phyloP scores from a whole-genome alignment of 2,797 vertebrate species.

The Macropus fuliginosus region DNA sequence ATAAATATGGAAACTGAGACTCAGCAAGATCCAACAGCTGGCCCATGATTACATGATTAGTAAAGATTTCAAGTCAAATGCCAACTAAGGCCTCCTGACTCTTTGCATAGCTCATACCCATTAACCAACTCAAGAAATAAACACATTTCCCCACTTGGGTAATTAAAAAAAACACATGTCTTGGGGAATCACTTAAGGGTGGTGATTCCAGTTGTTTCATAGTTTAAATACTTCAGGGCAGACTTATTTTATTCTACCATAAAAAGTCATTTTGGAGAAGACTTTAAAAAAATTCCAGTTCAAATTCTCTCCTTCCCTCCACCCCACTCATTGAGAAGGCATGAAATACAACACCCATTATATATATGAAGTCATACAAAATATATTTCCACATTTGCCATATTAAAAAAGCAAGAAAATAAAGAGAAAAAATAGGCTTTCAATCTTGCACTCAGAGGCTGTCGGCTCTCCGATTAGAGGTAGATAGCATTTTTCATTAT shows the following conservation, averaged over 20 bases:
- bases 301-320: not conserved
- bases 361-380: not conserved
- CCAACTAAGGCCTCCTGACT: not conserved
- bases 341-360: not conserved
- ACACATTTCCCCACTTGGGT: not conserved
- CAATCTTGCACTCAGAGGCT: not conserved
- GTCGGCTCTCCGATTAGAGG: not conserved
- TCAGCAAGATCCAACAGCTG: not conserved
- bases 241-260: not conserved
- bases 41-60: not conserved
- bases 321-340: not conserved
- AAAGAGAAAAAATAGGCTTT: not conserved
- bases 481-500: not conserved
- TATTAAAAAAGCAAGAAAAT: not conserved
- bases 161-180: not conserved
- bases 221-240: not conserved
- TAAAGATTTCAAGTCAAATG: not conserved
- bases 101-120: not conserved
- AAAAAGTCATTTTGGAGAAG: not conserved
- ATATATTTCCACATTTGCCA: not conserved
- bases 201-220: conserved; percentile 10
- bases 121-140: not conserved
- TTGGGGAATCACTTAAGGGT: not conserved
- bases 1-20: not conserved
- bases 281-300: not conserved